Evolutionary conservation across 2,888 invertebrate genomes (phyloP).

Genomic region (Heliconius cydno): DNA sequence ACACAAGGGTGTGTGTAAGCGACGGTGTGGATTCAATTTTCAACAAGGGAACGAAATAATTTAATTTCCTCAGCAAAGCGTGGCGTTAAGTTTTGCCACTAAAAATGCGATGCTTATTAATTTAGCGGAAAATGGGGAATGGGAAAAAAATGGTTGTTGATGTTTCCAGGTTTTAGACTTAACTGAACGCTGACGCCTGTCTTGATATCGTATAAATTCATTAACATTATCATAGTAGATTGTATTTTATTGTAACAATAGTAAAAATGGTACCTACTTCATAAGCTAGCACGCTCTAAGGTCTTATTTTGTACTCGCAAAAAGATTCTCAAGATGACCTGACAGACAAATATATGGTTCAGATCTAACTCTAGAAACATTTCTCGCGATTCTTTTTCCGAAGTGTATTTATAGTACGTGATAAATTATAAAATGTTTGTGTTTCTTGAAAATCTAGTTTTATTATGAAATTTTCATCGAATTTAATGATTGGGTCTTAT

Average conservation of each 20-base stretch:
- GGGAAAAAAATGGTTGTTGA: no score
- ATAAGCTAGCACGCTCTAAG: slow-evolving; percentile 11
- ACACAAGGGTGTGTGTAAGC: no score
- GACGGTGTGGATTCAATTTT: no score
- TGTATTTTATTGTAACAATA: background rate
- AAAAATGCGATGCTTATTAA: no score
- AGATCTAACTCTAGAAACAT: slow-evolving; percentile 28
- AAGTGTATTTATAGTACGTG: slow-evolving; percentile 13
- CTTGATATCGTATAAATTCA: background rate
- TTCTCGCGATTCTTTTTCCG: slow-evolving; percentile 27
- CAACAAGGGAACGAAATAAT: no score
- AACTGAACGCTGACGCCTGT: no score
- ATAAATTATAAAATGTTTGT: slow-evolving; percentile 32
- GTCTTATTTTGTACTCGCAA: slow-evolving; percentile 16
- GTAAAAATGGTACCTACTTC: background rate
- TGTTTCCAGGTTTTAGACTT: no score
- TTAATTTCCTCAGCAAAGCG: no score
- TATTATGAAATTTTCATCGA: background rate
- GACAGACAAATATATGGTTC: slow-evolving; percentile 36
- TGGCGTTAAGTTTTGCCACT: no score
- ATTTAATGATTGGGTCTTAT: background rate
- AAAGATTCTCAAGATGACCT: slow-evolving; percentile 30
- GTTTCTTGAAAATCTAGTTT: slow-evolving; percentile 19
- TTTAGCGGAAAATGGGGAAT: no score
- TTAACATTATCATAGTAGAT: background rate